Base-by-base conservation (phyloP, 2,888 invertebrate genomes). In the Chloroclysta siterata region DNA sequence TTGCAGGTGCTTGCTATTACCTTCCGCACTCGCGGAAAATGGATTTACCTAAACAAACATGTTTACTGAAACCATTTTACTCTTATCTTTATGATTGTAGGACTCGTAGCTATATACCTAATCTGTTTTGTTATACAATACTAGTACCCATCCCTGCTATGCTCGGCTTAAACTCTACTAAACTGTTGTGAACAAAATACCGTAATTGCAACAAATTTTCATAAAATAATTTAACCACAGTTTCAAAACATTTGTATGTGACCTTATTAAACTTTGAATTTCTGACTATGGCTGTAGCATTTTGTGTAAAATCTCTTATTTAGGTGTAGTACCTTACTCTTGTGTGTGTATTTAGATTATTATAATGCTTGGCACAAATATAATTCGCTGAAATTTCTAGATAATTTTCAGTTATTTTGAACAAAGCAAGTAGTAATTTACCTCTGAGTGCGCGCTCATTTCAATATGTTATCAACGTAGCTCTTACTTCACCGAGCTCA, bases 381-480 rank as follows among this genome's bases (percentile, higher is more conserved):
- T 39, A 39, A 39, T 39, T 11, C 36, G 11, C 36, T 39, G 36
- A 8, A 36, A 39, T 39, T 39, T 39, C 36, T 39, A 39, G 6
- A 11, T 39, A 11, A 39, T 47, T 56, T 59, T 68, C 55, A 50
- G 48, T 52, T 53, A 13, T 15, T 15, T 51, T 50, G 5, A 48
- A 65, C 65, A 60, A 60, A 52, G 48, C 61, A 29, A 53, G 47
- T 53, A 53, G 47, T 53, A 42, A 46, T 59, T 57, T 60, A 64
- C 53, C 57, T 66, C 51, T 4, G 52, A 46, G 60, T 65, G 66
- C 48, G 57, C 66, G 74, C 56, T 67, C 56, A 72, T 59, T 74
- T 72, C 66, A 72, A 76, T 78, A 74, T 71, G 59, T 77, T 75
- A 74, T 76, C 76, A 72, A 72, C 72, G 72, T 73, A 67, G 72